Conservation (phyloP, 2,113 vertebrate genomes). For the Labeo rohita region DNA sequence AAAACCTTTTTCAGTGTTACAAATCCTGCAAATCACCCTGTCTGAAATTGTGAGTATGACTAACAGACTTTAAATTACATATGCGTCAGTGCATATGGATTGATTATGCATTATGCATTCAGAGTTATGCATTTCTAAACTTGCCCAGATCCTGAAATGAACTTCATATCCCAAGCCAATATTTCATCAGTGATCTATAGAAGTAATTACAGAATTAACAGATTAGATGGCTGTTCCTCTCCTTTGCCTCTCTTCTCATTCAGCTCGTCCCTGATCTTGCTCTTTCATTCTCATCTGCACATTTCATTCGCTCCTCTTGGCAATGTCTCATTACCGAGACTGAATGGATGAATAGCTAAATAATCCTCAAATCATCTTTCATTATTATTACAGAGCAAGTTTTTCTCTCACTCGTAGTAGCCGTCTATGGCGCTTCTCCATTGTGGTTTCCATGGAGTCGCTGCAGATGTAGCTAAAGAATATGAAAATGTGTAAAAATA, state of each 20-base stretch:
- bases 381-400: constrained; percentile 21
- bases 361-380: constrained; percentile 39
- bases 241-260: constrained; percentile 32
- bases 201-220: constrained; percentile 44
- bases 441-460: constrained; percentile 1
- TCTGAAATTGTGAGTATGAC: neutral
- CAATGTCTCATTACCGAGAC: constrained; percentile 13
- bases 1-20: neutral
- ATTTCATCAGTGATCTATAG: constrained; percentile 37
- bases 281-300: constrained; percentile 21
- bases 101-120: neutral
- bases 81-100: neutral
- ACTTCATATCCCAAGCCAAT: neutral
- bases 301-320: neutral
- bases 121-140: constrained; percentile 1
- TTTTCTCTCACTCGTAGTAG: constrained; percentile 30
- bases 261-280: neutral
- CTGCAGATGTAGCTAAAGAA: constrained; percentile 2
- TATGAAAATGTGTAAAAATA: neutral
- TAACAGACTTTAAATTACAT: neutral
- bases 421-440: neutral
- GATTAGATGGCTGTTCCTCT: constrained; percentile 1
- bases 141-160: constrained; percentile 5
- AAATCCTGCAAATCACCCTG: neutral
- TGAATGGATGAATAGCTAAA: constrained; percentile 31